Base-by-base conservation (phyloP, 2,888 invertebrate species). In the Deilephila elpenor region DNA sequence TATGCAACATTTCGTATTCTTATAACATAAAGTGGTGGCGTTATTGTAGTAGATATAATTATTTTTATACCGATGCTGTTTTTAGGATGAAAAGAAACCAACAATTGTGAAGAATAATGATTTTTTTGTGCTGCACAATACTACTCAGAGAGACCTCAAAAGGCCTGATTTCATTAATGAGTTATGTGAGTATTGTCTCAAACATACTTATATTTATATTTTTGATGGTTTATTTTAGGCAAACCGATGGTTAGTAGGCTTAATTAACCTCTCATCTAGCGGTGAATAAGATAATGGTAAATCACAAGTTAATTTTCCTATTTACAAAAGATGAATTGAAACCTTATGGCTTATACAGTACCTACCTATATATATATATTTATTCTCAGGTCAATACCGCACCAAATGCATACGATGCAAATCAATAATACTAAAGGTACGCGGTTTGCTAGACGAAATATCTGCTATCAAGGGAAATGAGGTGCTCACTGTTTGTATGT, bases 381-480 rank as follows among this genome's bases (percentile, higher is more conserved):
- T 11, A 11, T 44, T 44, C 44, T 64, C 74, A 90, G 89, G 81
- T 79, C 80, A 77, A n/a, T 83, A 82, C 37, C 75, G 71, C 59
- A 70, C 70, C 0, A 83, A 81, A 76, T 90, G 89, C 75, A 71
- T 74, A 17, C 79, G 81, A 75, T 90, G 89, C 74, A 82, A 82
- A 77, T 73, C 74, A n/a, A 74, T 87, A 5, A 75, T 88, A 56
- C 79, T 83, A 60, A 81, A 77, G 74, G 82, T 87, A 17, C 83
- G 81, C n/a, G 79, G 75, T 70, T 74, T 89, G 44, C 71, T 90
- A 14, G 81, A 85, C 20, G 85, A 89, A 77, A 78, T 89, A 67
- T 79, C 72, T 67, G 77, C 76, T 44, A 84, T 90, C 75, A 85
- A 78, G 51, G 80, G 78, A 73, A 82, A 83, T 76, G 80, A 86